Percentiles rank a stretch among this genome's conserved stretches.
Evolutionary conservation across 2,888 invertebrate genomes (phyloP).

Genomic region (Aradus depressus): DNA sequence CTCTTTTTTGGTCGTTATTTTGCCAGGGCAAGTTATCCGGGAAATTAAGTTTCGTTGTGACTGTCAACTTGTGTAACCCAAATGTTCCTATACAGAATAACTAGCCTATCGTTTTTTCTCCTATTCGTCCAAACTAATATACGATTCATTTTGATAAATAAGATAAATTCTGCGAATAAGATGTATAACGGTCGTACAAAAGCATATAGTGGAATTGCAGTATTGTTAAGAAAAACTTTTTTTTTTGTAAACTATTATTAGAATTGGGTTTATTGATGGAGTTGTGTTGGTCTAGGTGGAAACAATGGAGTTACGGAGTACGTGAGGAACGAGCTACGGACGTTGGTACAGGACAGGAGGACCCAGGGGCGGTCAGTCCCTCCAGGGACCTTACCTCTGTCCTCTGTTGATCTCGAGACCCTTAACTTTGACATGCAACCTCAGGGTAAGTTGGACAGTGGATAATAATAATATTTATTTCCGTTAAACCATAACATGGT

Average conservation of each 20-base stretch:
- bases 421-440: conserved; percentile 52
- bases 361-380: conserved; percentile 44
- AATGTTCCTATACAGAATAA: too few relatives aligned
- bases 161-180: too few relatives aligned
- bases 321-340: conserved; percentile 81
- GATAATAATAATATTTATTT: not conserved
- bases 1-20: too few relatives aligned
- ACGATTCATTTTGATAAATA: too few relatives aligned
- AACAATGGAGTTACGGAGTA: conserved; percentile 58
- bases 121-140: too few relatives aligned
- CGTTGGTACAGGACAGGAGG: conserved; percentile 76
- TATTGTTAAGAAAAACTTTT: too few relatives aligned
- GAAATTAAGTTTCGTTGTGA: too few relatives aligned
- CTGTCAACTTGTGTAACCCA: too few relatives aligned
- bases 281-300: conserved; percentile 38
- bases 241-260: not conserved
- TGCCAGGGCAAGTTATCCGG: too few relatives aligned
- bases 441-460: conserved; percentile 16
- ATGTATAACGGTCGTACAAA: too few relatives aligned
- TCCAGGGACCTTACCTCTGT: conserved; percentile 39
- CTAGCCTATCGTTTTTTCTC: too few relatives aligned
- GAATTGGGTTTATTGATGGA: not conserved
- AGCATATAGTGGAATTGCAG: too few relatives aligned
- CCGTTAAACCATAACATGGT: not conserved
- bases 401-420: conserved; percentile 43